Conservation (phyloP, 1,140 invertebrate species). For the Sinella curviseta region DNA sequence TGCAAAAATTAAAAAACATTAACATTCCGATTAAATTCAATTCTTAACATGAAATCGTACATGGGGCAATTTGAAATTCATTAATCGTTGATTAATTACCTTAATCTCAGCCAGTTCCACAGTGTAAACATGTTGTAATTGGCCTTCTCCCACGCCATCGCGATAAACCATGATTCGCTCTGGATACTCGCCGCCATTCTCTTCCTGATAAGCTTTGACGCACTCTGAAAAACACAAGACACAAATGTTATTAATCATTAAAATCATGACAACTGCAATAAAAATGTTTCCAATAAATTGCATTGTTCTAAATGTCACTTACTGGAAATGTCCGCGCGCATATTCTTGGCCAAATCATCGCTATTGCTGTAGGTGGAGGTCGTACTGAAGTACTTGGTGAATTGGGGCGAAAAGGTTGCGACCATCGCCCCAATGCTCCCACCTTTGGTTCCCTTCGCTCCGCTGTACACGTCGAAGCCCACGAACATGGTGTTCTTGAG, state of each 20-base stretch:
- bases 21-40: not conserved
- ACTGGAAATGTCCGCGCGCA: constrained; percentile 62
- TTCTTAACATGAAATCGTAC: too few relatives aligned
- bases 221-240: constrained; percentile 55
- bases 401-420: constrained; percentile 67
- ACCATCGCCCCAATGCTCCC: constrained; percentile 73
- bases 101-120: constrained; percentile 19
- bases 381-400: constrained; percentile 68
- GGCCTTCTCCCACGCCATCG: constrained; percentile 83
- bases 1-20: constrained; percentile 6
- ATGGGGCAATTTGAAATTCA: too few relatives aligned
- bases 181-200: constrained; percentile 53
- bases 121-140: constrained; percentile 57
- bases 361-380: constrained; percentile 68
- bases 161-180: constrained; percentile 68
- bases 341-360: constrained; percentile 70
- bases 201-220: constrained; percentile 55
- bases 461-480: constrained; percentile 87
- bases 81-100: too few relatives aligned
- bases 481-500: constrained; percentile 70
- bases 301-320: constrained; percentile 33
- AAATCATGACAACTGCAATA: not conserved
- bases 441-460: constrained; percentile 59
- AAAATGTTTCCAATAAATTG: not conserved
- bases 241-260: constrained; percentile 4